Evolutionary conservation across 1,140 invertebrate species (phyloP).

Genomic region (Drosophila sucinea): DNA sequence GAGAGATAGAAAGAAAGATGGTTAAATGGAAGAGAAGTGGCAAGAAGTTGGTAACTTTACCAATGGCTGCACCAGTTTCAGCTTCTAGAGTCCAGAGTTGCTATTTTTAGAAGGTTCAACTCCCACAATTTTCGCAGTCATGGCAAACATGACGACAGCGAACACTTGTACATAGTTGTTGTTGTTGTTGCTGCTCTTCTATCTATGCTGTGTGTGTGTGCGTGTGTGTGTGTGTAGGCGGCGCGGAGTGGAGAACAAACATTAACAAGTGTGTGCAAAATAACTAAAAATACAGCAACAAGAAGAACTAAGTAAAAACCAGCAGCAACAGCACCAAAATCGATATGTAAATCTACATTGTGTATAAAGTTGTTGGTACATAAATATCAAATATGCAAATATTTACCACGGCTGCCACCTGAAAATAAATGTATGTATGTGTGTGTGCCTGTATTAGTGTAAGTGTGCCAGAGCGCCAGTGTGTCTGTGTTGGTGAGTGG

Average conservation of each 20-base stretch:
- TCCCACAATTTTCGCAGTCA: conserved; percentile 37
- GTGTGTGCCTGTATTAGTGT: not conserved
- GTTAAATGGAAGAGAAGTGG: not conserved
- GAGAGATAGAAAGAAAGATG: not conserved
- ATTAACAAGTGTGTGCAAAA: conserved; percentile 73
- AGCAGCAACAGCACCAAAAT: conserved; percentile 47
- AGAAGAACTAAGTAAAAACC: conserved; percentile 11
- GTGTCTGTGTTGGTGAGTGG: conserved; percentile 16
- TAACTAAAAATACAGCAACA: conserved; percentile 52
- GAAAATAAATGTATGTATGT: conserved; percentile 43
- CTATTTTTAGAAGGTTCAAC: conserved; percentile 9
- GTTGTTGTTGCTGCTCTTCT: conserved; percentile 26
- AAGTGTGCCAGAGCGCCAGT: not conserved
- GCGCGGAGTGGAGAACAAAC: conserved; percentile 53
- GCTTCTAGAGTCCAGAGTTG: conserved; percentile 17
- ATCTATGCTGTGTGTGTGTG: conserved; percentile 11
- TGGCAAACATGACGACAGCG: conserved; percentile 62
- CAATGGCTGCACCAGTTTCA: conserved; percentile 16
- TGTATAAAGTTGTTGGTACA: conserved; percentile 73
- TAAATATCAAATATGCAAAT: conserved; percentile 81
- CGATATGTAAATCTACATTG: conserved; percentile 72
- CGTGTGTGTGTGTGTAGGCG: conserved; percentile 29
- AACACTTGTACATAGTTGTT: conserved; percentile 37
- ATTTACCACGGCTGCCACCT: conserved; percentile 70
- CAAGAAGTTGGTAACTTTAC: not conserved